Evolutionary conservation across 2,113 vertebrate species (phyloP).

Genomic region (Nymphicus hollandicus): DNA sequence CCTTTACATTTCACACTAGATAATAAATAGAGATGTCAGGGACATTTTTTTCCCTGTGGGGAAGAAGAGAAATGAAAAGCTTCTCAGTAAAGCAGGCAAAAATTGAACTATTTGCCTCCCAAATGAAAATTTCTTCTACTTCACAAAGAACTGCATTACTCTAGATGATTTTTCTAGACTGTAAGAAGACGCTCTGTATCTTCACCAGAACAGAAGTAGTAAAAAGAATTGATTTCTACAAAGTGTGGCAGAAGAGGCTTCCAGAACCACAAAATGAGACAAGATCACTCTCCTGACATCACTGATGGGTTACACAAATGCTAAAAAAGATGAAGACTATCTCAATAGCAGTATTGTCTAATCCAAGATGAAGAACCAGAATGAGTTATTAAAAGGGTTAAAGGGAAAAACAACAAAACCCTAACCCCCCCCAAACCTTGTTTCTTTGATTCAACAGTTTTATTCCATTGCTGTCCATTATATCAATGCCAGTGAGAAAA

Average conservation of each 20-base stretch:
- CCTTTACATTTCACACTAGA: background rate
- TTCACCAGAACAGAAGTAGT: background rate
- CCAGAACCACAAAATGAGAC: background rate
- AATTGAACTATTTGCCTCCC: background rate
- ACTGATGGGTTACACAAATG: background rate
- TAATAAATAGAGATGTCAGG: background rate
- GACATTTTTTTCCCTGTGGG: background rate
- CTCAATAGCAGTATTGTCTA: background rate
- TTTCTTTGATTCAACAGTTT: background rate
- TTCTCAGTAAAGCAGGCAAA: background rate
- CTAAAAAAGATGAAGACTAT: background rate
- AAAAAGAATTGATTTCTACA: background rate
- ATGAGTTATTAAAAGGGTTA: background rate
- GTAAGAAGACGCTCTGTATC: background rate
- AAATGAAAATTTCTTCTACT: background rate
- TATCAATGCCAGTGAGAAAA: background rate
- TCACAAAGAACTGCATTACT: background rate
- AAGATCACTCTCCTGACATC: background rate
- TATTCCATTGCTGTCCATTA: background rate
- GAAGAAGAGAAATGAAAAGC: background rate
- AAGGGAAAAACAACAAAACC: background rate
- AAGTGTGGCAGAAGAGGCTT: background rate
- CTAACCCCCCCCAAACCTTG: background rate
- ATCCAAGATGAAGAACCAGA: background rate
- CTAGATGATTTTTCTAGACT: background rate